A percentile compares a stretch with the other conserved stretches of the same genome.
phyloP scores from a whole-genome alignment of 2,888 invertebrate species.

The Oithona nana region DNA sequence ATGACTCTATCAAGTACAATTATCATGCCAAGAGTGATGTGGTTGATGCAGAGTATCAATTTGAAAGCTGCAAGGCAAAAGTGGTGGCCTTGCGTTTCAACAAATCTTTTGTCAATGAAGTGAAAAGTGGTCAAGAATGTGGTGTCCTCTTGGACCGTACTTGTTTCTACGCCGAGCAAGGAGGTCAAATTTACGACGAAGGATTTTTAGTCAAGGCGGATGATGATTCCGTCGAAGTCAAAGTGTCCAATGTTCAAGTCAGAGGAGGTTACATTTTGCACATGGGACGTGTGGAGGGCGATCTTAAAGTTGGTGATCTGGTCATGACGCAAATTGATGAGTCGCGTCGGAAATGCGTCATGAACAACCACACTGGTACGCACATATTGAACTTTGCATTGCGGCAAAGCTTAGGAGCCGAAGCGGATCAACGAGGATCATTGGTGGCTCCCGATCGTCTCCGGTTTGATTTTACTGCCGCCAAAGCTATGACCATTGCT shows the following conservation, averaged over 20 bases:
- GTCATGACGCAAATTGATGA: constrained; percentile 61
- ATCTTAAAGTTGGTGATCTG: constrained; percentile 61
- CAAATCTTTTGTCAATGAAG: constrained; percentile 65
- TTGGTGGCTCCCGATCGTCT: constrained; percentile 90
- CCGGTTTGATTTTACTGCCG: constrained; percentile 90
- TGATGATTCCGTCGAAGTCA: constrained; percentile 53
- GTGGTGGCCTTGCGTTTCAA: constrained; percentile 60
- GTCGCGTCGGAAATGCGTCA: constrained; percentile 64
- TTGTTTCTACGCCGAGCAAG: constrained; percentile 95
- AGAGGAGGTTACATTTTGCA: constrained; percentile 90
- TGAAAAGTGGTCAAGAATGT: constrained; percentile 66
- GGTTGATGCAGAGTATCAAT: constrained; percentile 52
- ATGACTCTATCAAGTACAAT: constrained; percentile 78
- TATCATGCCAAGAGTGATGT: constrained; percentile 43
- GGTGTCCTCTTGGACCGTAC: constrained; percentile 78
- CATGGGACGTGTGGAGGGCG: constrained; percentile 67
- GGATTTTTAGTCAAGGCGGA: constrained; percentile 57
- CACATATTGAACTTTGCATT: constrained; percentile 89
- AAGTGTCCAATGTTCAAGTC: constrained; percentile 79
- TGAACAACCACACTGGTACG: constrained; percentile 98
- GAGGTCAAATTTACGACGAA: constrained; percentile 92
- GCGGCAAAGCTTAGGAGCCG: constrained; percentile 66
- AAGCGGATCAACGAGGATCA: constrained; percentile 88
- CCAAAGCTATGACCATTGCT: constrained; percentile 63
- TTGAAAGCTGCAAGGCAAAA: constrained; percentile 47